Conservation (phyloP, 2,888 invertebrate genomes). For the Chloroclysta siterata region DNA sequence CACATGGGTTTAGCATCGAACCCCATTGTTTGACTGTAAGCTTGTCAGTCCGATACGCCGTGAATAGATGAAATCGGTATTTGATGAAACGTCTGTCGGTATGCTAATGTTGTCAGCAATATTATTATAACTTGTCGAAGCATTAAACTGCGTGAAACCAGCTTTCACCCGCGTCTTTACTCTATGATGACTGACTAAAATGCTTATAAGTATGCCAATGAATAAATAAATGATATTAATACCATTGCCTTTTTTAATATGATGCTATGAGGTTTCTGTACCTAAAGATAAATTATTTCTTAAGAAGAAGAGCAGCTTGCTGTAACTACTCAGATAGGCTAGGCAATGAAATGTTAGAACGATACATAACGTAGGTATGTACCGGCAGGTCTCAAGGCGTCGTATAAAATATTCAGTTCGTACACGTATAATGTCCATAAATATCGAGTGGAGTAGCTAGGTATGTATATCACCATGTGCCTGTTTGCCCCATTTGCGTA, state of each 20-base stretch:
- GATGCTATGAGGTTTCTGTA: too few species aligned
- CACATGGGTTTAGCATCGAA: constrained; percentile 36
- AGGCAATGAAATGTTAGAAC: constrained; percentile 12
- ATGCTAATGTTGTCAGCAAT: constrained; percentile 21
- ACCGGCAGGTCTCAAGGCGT: constrained; percentile 35
- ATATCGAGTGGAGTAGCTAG: constrained; percentile 32
- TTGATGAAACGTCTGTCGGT: constrained; percentile 21
- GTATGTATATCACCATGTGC: constrained; percentile 37
- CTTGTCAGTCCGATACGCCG: constrained; percentile 36
- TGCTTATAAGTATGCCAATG: too few species aligned
- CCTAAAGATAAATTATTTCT: too few species aligned
- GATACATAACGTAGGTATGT: constrained; percentile 14
- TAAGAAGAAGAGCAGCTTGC: too few species aligned
- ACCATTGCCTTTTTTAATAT: too few species aligned
- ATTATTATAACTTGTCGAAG: neutral
- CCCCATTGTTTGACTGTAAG: constrained; percentile 35
- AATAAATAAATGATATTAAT: too few species aligned
- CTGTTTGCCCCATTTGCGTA: constrained; percentile 40
- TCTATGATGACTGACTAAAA: too few species aligned
- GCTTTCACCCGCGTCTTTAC: neutral
- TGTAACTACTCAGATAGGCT: neutral
- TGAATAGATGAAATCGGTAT: constrained; percentile 28
- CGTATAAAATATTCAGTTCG: constrained; percentile 42
- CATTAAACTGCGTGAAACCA: too few species aligned
- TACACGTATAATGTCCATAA: constrained; percentile 41